These are phyloP conservation scores for Holocentrus rufus DNA, from an alignment of 2,797 vertebrate species.

Conservation along the genomic window DNA sequence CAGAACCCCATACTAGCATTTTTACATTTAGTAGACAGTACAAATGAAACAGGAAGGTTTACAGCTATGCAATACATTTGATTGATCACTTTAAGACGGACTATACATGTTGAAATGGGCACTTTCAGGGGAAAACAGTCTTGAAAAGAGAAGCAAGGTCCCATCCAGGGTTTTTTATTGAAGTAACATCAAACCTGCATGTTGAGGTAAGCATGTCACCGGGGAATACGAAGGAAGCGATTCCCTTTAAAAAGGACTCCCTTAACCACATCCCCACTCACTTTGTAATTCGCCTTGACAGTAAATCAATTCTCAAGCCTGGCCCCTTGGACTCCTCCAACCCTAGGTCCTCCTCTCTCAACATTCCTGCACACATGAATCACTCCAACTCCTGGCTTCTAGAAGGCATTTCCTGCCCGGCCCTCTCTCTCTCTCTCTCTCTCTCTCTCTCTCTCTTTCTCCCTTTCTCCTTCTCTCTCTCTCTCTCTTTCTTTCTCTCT, in stretches of 20 bases:
- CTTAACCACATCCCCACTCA: slow-evolving; percentile 91
- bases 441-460: slow-evolving; percentile 55
- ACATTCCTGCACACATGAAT: slow-evolving; percentile 96
- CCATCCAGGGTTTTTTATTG: slow-evolving; percentile 74
- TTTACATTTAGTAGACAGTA: slow-evolving; percentile 74
- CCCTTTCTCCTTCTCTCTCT: slow-evolving; percentile 35
- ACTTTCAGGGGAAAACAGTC: slow-evolving; percentile 71
- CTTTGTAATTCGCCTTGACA: slow-evolving; percentile 95
- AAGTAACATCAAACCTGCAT: slow-evolving; percentile 89
- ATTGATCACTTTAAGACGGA: slow-evolving; percentile 77
- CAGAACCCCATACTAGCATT: slow-evolving; percentile 69
- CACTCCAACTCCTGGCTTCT: slow-evolving; percentile 96
- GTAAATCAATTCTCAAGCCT: slow-evolving; percentile 97
- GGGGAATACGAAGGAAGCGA: slow-evolving; percentile 92
- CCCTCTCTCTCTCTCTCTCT: slow-evolving; percentile 68
- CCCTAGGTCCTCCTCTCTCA: slow-evolving; percentile 81
- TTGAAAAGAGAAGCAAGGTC: slow-evolving; percentile 62
- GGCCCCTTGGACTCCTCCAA: slow-evolving; percentile 89
- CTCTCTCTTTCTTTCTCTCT: slow-evolving; percentile 72
- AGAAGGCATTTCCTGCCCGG: slow-evolving; percentile 97
- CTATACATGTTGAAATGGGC: slow-evolving; percentile 77
- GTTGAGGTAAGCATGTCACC: slow-evolving; percentile 91
- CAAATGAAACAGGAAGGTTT: slow-evolving; percentile 77
- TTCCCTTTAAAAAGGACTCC: slow-evolving; percentile 92
- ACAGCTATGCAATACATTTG: slow-evolving; percentile 76